Base-by-base conservation (phyloP, 2,113 vertebrate genomes). In the Corapipo altera region DNA sequence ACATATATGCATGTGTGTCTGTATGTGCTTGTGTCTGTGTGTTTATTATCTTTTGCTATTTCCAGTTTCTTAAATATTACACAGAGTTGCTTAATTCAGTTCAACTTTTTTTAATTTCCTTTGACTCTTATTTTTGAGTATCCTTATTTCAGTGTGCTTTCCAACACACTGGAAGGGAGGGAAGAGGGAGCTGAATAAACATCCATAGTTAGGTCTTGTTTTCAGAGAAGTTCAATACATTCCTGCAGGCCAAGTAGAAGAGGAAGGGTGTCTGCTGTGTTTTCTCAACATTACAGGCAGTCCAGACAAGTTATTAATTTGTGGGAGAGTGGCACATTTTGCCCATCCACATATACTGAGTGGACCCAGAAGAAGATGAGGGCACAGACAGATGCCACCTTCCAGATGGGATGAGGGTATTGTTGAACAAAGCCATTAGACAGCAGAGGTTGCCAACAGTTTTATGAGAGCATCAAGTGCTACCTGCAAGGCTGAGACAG, bases 181-280 rank as follows among this genome's bases (percentile, higher is more conserved):
- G 83, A 93, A 86, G 75, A 88, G 46, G 15, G 67, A 95, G 39
- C 65, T 91, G 84, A 89, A 77, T 81, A 96, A 97, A 94, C 41
- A 92, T 74, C n/a, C 83, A 49, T n/a, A 86, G 54, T 44, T n/a
- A 75, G 35, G 19, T 81, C 69, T 95, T 87, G 76, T 96, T 97
- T 95, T 84, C 65, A 69, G 80, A 81, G 61, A 65, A 86, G 35
- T 55, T 86, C 35, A 22, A 51, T 77, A 67, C 52, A 71, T 91
- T 93, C 82, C 88, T 87, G 52, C 27, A 72, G 66, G 49, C 23
- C 0, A 8, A n/a, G 30, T 55, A 35, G 54, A 91, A 87, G 55
- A 91, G 67, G 51, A 85, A 66, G 35, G 55, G 39, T 27, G 43
- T 70, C 64, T 86, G 49, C 73, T 81, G 16, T 87, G 84, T 89